Evolutionary conservation across 2,113 vertebrate genomes (phyloP), one percentile per base, ranked within the genome.

Genomic region (Calidris pugnax): DNA sequence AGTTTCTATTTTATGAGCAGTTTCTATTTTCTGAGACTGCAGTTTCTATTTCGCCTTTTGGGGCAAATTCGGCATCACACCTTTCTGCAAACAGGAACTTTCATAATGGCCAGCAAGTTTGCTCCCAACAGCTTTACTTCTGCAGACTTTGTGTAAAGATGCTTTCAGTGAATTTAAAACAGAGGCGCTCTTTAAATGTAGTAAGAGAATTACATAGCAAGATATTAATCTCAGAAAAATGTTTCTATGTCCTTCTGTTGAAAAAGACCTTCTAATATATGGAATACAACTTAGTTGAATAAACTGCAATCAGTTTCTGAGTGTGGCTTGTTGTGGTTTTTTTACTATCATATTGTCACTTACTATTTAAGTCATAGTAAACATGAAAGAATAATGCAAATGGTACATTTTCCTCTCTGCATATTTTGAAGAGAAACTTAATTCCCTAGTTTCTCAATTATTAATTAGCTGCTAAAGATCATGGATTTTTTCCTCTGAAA

Each of bases 361-460:
- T 86, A 56, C 27, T 60, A 45, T 64, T 48, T 33, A 80, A 87
- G 28, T 75, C 23, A 47, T 27, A n/a, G 7, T 37, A 82, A 85
- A 94, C n/a, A 63, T 73, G 78, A 91, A 91, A 95, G 75, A 51
- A 32, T 68, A 89, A 88, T 71, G 41, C 35, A 94, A 90, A 90
- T 63, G 1, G 59, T 30, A 35, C 7, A 56, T 22, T 80, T 77
- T 57, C 8, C 19, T 69, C 23, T 68, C 26, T 59, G 32, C 19
- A 55, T 75, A 88, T 92, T 67, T 90, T 53, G 26, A 86, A 84
- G 27, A 60, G 4, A 43, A 51, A 30, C 7, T 68, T 87, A 85
- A 82, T 94, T 89, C 51, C 37, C 33, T 64, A 28, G 48, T 47
- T 90, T 68, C 68, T 84, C 45, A 79, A 41, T 88, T 83, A 88